These are phyloP conservation scores for Lacanobia oleracea DNA, from an alignment of 2,888 invertebrate genomes.

Conservation along the genomic window DNA sequence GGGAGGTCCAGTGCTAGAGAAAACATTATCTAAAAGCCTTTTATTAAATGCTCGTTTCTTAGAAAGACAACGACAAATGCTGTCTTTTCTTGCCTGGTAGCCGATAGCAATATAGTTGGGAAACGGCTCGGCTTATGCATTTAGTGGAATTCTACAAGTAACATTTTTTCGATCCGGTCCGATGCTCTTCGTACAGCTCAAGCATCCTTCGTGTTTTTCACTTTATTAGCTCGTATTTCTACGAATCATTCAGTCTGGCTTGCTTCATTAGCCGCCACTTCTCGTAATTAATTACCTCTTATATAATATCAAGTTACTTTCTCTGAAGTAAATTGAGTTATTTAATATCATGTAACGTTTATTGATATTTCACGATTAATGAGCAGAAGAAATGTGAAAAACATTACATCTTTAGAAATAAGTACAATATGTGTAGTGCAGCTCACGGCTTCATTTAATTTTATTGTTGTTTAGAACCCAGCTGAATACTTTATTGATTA, in stretches of 20 bases:
- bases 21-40: no score
- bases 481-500: neutral
- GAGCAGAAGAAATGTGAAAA: conserved; percentile 4
- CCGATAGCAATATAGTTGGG: no score
- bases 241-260: neutral
- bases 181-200: neutral
- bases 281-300: conserved; percentile 19
- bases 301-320: conserved; percentile 28
- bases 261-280: conserved; percentile 15
- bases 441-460: neutral
- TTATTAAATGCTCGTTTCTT: neutral
- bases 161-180: neutral
- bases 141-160: no score
- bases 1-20: neutral
- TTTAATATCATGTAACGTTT: conserved; percentile 26
- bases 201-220: neutral
- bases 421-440: neutral
- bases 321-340: conserved; percentile 27
- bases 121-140: no score
- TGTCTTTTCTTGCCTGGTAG: neutral
- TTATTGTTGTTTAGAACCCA: neutral
- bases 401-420: neutral
- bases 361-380: conserved; percentile 6
- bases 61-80: no score
- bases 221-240: conserved; percentile 4